Evolutionary conservation across 2,888 invertebrate genomes (phyloP), one percentile per base, ranked within the genome.

Genomic region (Spatulosminthurus flaviceps): DNA sequence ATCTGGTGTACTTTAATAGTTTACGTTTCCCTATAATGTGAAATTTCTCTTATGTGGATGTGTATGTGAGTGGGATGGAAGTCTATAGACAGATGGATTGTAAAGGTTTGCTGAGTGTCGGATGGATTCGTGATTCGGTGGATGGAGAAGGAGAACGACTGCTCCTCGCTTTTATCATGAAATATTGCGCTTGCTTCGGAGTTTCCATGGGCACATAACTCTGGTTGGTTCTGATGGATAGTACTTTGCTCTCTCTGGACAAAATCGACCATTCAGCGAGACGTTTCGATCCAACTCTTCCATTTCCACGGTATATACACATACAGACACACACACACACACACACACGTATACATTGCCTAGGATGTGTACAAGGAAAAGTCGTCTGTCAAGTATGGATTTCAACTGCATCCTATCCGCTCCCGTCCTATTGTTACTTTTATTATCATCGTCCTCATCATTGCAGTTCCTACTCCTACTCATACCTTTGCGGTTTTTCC

Each of bases 151-250:
- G 78, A 78, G 72, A 64, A 42, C 70, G 76, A 72, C 69, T 77
- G 69, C 77, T 79, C 67, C 69, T 43, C 72, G 80, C 78, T 81
- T 81, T 82, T 79, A 82, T 82, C 82, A 84, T 84, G 84, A 84
- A 84, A 84, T 84, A 84, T 84, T 84, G 84, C 84, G 84, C 84
- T 83, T 84, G 84, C 83, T 81, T 83, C 83, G 79, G 80, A 81
- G 83, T 83, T 84, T 83, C 84, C 83, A 82, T 82, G 82, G 81
- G 81, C 83, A 84, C 84, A 84, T 84, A 81, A 83, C 82, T 84
- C 84, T 84, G 84, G 84, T 84, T 84, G 84, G 84, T 81, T 84
- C 84, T 84, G 84, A 84, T 83, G 84, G 82, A 83, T 83, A 83
- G 83, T 83, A 82, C 82, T 83, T 81, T 82, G 79, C 83, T 80